phyloP scores from a whole-genome alignment of 1,140 invertebrate genomes.

The Ectropis grisescens region DNA sequence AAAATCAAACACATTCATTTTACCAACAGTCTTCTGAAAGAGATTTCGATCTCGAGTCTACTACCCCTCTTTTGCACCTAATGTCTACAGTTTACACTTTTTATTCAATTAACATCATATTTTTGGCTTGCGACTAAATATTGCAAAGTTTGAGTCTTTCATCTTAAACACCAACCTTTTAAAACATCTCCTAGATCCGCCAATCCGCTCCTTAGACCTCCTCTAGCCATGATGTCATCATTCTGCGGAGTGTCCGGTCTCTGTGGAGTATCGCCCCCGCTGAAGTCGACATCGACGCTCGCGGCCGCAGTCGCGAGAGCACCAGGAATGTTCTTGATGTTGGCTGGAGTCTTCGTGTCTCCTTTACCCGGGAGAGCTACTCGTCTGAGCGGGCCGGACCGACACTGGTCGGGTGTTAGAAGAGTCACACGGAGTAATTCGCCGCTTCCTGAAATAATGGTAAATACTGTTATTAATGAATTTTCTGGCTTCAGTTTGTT shows the following conservation, averaged over 20 bases:
- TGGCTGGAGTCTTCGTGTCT: slow-evolving; percentile 54
- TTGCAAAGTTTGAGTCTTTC: too few species aligned
- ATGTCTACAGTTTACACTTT: too few species aligned
- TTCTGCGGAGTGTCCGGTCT: slow-evolving; percentile 89
- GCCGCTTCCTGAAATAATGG: slow-evolving; percentile 61
- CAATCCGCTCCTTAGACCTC: slow-evolving; percentile 74
- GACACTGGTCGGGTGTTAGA: slow-evolving; percentile 78
- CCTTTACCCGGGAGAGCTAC: slow-evolving; percentile 66
- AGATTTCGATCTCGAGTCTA: too few species aligned
- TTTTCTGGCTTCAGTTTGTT: too few species aligned
- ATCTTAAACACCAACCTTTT: slow-evolving; percentile 80
- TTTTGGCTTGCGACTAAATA: too few species aligned
- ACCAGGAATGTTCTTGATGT: slow-evolving; percentile 64
- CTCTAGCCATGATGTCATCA: slow-evolving; percentile 78
- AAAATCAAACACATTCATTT: too few species aligned
- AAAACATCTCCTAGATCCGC: slow-evolving; percentile 83
- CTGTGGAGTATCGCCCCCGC: slow-evolving; percentile 78
- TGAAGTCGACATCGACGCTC: slow-evolving; percentile 92
- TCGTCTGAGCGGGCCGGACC: slow-evolving; percentile 63
- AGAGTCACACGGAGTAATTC: slow-evolving; percentile 74
- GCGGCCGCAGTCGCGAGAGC: slow-evolving; percentile 85
- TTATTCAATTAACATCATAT: too few species aligned
- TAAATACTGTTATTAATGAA: too few species aligned
- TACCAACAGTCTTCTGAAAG: too few species aligned
- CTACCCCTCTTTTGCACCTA: too few species aligned